A percentile compares a stretch with the other conserved stretches of the same genome.
Conservation (phyloP, 2,888 invertebrate genomes). For the Tiliacea aurago region DNA sequence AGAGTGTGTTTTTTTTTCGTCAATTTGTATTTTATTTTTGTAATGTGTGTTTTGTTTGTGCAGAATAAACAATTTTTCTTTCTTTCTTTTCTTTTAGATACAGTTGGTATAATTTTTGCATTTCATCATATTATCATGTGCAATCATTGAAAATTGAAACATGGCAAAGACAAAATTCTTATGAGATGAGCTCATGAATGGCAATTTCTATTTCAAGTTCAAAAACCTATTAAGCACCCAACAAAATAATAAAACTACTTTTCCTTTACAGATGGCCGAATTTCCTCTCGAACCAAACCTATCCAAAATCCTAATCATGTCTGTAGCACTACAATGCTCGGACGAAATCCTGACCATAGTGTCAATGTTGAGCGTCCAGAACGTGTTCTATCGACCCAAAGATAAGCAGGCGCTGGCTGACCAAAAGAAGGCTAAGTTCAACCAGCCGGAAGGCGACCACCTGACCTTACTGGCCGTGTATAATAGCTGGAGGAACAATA, state of each 20-base stretch:
- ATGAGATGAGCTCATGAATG: too few species aligned
- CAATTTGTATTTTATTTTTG: too few species aligned
- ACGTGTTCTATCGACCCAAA: conserved; percentile 97
- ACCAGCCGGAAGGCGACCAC: conserved; percentile 99
- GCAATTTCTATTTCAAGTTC: too few species aligned
- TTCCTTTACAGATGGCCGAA: conserved; percentile 96
- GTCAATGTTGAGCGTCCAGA: conserved; percentile 99
- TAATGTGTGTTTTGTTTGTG: too few species aligned
- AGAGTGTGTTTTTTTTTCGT: too few species aligned
- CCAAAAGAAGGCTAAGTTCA: conserved; percentile 99
- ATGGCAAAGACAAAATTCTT: too few species aligned
- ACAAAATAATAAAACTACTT: not conserved
- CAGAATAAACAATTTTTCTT: too few species aligned
- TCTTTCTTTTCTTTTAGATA: too few species aligned
- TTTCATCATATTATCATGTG: too few species aligned
- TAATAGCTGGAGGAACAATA: conserved; percentile 99
- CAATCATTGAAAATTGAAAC: too few species aligned
- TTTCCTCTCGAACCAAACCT: conserved; percentile 99
- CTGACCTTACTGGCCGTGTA: conserved; percentile 99
- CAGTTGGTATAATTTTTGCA: too few species aligned
- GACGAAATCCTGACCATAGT: conserved; percentile 99
- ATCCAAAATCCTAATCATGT: conserved; percentile 99
- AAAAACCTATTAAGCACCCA: not conserved
- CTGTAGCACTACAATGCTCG: conserved; percentile 98
- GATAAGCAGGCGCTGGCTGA: conserved; percentile 99